phyloP scores from a whole-genome alignment of 2,888 invertebrate species.

The Dorcus parallelipipedus region DNA sequence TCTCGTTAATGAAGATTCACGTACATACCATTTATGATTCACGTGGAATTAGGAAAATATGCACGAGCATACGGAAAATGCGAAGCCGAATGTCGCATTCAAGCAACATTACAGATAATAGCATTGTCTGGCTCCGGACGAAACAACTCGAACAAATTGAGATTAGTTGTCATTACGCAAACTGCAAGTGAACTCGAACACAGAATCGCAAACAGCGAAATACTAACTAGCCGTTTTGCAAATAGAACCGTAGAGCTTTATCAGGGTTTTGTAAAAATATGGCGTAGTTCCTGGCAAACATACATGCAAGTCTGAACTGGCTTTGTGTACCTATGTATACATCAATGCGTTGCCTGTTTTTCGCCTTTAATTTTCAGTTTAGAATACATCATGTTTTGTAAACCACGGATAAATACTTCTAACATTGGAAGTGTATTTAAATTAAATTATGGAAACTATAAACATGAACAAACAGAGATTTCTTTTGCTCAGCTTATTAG shows the following conservation, averaged over 20 bases:
- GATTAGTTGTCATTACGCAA: constrained; percentile 33
- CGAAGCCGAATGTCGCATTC: constrained; percentile 11
- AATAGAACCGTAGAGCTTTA: constrained; percentile 15
- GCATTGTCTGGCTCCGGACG: constrained; percentile 26
- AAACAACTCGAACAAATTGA: constrained; percentile 31
- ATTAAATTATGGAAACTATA: too few species aligned
- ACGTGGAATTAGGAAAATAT: neutral
- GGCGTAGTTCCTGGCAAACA: too few species aligned
- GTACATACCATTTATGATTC: neutral
- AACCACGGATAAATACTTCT: too few species aligned
- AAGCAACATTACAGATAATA: constrained; percentile 29
- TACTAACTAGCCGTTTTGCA: constrained; percentile 21
- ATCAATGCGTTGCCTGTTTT: too few species aligned
- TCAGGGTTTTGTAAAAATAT: neutral
- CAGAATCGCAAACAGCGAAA: constrained; percentile 22
- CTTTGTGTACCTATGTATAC: too few species aligned
- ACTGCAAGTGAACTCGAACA: constrained; percentile 30
- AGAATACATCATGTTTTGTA: too few species aligned
- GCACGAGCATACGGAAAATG: neutral
- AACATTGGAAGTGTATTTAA: too few species aligned
- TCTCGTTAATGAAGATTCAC: too few species aligned
- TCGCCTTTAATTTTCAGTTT: too few species aligned
- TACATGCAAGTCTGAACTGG: too few species aligned
- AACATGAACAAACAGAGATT: too few species aligned
- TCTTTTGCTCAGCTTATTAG: too few species aligned